phyloP scores from a whole-genome alignment of 2,797 vertebrate species.

The Coccyzus lansbergi region DNA sequence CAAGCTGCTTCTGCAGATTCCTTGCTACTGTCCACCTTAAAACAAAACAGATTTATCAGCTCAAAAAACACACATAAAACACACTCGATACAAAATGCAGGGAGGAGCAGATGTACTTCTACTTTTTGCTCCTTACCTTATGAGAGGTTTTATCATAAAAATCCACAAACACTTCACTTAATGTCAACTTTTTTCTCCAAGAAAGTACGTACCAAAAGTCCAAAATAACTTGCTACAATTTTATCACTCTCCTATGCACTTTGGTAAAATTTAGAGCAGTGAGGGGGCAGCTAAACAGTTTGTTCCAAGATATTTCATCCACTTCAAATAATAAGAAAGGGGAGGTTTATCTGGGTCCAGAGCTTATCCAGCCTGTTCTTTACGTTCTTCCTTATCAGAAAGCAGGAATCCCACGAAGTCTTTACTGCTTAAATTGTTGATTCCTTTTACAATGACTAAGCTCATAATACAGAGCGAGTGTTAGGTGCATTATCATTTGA shows the following conservation, averaged over 20 bases:
- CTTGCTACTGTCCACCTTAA: conserved; percentile 96
- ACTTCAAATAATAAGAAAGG: neutral
- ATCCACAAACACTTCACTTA: neutral
- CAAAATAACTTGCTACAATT: neutral
- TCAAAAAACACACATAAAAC: conserved; percentile 8
- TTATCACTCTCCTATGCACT: neutral
- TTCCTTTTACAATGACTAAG: neutral
- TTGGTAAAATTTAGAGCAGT: neutral
- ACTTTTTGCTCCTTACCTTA: neutral
- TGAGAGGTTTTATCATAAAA: neutral
- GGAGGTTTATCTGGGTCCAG: neutral
- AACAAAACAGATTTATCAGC: neutral
- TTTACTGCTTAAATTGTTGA: neutral
- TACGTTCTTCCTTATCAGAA: neutral
- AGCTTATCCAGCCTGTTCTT: neutral
- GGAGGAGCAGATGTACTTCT: neutral
- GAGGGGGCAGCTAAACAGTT: neutral
- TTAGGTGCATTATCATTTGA: neutral
- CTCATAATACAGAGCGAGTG: neutral
- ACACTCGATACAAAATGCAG: neutral
- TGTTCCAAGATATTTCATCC: neutral
- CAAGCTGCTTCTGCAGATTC: conserved; percentile 98
- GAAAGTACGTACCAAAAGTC: neutral
- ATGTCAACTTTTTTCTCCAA: rapidly evolving
- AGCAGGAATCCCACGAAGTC: neutral